Percentiles rank a stretch among this genome's conserved stretches.
Conservation (phyloP, 1,140 invertebrate genomes). For the Drosophila tsacasi region DNA sequence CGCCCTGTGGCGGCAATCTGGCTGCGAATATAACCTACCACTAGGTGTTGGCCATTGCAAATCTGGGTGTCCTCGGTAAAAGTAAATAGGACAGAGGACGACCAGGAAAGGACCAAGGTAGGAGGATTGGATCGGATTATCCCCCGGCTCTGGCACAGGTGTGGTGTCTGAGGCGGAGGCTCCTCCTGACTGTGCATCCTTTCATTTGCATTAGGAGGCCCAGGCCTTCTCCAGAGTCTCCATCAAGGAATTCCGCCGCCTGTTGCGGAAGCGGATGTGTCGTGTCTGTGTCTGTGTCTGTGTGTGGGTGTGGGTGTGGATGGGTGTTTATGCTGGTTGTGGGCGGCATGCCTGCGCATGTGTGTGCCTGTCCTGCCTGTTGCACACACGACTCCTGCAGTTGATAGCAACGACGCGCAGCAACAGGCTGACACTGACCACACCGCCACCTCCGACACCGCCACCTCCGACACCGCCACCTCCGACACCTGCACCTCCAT, state of each 20-base stretch:
- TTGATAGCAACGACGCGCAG: conserved; percentile 40
- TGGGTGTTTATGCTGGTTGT: neutral
- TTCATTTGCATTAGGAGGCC: conserved; percentile 34
- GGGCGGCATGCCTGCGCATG: conserved; percentile 18
- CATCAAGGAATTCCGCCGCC: conserved; percentile 46
- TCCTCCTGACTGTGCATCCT: conserved; percentile 1
- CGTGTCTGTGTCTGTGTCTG: conserved; percentile 7
- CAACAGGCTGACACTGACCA: conserved; percentile 70
- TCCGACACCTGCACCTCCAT: neutral
- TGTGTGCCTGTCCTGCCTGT: conserved; percentile 56
- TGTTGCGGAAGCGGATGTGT: conserved; percentile 71
- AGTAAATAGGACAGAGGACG: conserved; percentile 11
- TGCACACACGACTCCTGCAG: conserved; percentile 54
- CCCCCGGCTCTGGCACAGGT: neutral
- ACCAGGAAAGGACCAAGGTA: neutral
- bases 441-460: neutral
- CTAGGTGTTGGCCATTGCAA: conserved; percentile 12
- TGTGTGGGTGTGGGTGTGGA: neutral
- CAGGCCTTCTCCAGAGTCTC: neutral
- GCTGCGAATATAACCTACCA: neutral
- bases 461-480: neutral
- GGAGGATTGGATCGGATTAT: conserved; percentile 14
- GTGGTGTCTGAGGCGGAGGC: neutral
- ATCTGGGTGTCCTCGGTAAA: conserved; percentile 14
- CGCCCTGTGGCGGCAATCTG: conserved; percentile 12